phyloP scores from a whole-genome alignment of 2,888 invertebrate species.

The Drosophila sordidapex region DNA sequence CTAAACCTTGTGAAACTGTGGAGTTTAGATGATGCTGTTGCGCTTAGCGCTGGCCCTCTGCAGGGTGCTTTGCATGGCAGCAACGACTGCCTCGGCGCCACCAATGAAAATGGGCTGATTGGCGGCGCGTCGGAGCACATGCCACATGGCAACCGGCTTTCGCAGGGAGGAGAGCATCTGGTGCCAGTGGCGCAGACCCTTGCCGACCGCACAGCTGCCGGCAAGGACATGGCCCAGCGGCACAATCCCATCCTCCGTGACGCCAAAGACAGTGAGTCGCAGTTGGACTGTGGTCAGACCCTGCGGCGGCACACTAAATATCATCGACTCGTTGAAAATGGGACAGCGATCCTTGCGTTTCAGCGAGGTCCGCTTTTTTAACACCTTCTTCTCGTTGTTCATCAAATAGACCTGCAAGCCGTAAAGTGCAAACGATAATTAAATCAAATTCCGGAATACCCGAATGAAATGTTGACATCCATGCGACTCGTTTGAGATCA shows the following conservation, averaged over 20 bases:
- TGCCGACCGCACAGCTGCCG: slow-evolving; percentile 90
- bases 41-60: slow-evolving; percentile 78
- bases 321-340: slow-evolving; percentile 94
- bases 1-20: not conserved
- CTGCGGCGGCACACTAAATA: slow-evolving; percentile 91
- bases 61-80: slow-evolving; percentile 80
- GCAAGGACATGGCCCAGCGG: slow-evolving; percentile 93
- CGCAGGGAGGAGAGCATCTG: slow-evolving; percentile 92
- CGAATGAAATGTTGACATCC: not conserved
- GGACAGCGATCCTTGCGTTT: slow-evolving; percentile 91
- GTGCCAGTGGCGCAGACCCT: slow-evolving; percentile 92
- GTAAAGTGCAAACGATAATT: slow-evolving; percentile 8
- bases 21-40: slow-evolving; percentile 78
- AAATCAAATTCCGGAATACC: not conserved
- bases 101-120: slow-evolving; percentile 81
- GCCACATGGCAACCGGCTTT: slow-evolving; percentile 94
- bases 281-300: slow-evolving; percentile 90
- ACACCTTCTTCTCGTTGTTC: slow-evolving; percentile 92
- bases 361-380: slow-evolving; percentile 92
- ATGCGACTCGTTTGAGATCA: not conserved
- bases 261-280: slow-evolving; percentile 88
- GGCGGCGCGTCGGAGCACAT: slow-evolving; percentile 87
- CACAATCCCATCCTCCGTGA: slow-evolving; percentile 85
- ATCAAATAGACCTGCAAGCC: slow-evolving; percentile 89
- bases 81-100: slow-evolving; percentile 82